phyloP scores from a whole-genome alignment of 1,140 invertebrate species.

The Zaprionus africanus region DNA sequence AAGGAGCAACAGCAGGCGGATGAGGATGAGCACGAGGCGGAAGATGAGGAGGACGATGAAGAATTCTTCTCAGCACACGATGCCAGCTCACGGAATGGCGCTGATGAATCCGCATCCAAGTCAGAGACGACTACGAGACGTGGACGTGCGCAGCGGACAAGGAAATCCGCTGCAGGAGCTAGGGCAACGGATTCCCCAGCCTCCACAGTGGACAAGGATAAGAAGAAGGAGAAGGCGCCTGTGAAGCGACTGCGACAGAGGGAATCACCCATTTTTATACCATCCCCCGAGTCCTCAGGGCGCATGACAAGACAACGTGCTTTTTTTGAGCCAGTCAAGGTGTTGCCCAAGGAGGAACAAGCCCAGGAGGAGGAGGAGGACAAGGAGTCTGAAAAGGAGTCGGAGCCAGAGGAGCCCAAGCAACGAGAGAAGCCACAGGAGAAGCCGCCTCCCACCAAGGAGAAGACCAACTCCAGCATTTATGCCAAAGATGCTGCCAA shows the following conservation, averaged over 20 bases:
- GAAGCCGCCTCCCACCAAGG: constrained; percentile 56
- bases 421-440: not conserved
- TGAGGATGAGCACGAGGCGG: constrained; percentile 47
- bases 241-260: constrained; percentile 71
- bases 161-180: constrained; percentile 38
- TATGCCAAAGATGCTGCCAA: constrained; percentile 78
- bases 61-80: constrained; percentile 77
- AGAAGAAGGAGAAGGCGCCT: constrained; percentile 56
- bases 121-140: constrained; percentile 55
- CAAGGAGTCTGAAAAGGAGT: constrained; percentile 26
- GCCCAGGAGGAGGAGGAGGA: constrained; percentile 12
- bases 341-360: constrained; percentile 60
- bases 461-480: constrained; percentile 76
- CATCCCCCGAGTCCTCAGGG: constrained; percentile 76
- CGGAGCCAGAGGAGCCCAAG: not conserved
- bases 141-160: constrained; percentile 44
- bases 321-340: constrained; percentile 83
- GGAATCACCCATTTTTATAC: constrained; percentile 82
- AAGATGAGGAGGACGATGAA: constrained; percentile 70
- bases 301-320: constrained; percentile 81
- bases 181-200: constrained; percentile 22
- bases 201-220: constrained; percentile 7
- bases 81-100: constrained; percentile 66
- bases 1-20: constrained; percentile 31
- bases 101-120: constrained; percentile 45